Percentiles rank a stretch among this genome's conserved stretches.
These are phyloP conservation scores for Willowsia nigromaculata DNA, from an alignment of 2,888 invertebrate species.

Conservation along the genomic window DNA sequence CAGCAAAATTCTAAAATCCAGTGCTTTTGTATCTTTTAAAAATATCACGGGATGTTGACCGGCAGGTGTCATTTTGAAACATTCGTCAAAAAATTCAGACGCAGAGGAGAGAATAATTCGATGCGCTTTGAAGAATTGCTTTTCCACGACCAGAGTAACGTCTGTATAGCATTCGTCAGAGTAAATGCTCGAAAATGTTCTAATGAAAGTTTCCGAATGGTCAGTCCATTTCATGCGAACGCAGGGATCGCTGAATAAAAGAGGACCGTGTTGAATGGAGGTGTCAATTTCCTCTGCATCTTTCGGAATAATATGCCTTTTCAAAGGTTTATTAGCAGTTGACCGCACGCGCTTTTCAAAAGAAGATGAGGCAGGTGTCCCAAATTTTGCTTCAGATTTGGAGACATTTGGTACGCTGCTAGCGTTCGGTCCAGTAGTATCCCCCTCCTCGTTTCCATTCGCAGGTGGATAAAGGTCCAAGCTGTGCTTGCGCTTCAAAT, in stretches of 20 bases:
- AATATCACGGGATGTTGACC: constrained; percentile 75
- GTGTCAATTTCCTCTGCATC: constrained; percentile 59
- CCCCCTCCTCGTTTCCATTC: constrained; percentile 3
- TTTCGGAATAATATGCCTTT: constrained; percentile 36
- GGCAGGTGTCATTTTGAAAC: constrained; percentile 73
- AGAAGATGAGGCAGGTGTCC: background rate
- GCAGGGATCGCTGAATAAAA: constrained; percentile 73
- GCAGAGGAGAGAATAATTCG: constrained; percentile 75
- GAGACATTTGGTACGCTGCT: background rate
- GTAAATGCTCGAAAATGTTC: constrained; percentile 73
- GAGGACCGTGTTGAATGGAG: constrained; percentile 73
- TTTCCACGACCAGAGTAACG: constrained; percentile 74
- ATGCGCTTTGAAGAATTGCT: constrained; percentile 75
- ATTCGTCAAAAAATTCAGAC: constrained; percentile 76
- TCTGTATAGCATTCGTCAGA: constrained; percentile 75
- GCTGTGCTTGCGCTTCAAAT: constrained; percentile 75
- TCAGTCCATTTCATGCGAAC: constrained; percentile 77
- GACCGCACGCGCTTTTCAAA: constrained; percentile 15
- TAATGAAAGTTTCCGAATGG: constrained; percentile 74
- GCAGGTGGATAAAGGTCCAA: constrained; percentile 72
- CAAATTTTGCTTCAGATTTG: background rate
- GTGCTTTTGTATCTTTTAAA: constrained; percentile 74
- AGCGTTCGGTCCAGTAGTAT: background rate
- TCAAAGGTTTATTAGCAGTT: background rate
- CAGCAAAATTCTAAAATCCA: constrained; percentile 73